Evolutionary conservation across 2,888 invertebrate genomes (phyloP), one percentile per base, ranked within the genome.

Genomic region (Lasioglossum villosulum): DNA sequence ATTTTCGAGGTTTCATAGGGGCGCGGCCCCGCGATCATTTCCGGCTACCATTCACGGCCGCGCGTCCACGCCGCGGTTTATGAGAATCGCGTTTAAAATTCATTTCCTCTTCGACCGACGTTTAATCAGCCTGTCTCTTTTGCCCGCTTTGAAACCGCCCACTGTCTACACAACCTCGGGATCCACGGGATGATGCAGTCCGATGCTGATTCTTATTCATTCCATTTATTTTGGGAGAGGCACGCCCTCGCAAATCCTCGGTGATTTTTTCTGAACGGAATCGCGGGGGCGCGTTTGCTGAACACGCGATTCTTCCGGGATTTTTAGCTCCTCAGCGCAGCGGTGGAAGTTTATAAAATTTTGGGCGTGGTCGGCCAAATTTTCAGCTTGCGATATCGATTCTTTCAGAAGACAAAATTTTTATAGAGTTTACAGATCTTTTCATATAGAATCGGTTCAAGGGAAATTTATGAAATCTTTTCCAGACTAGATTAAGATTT

Each of bases 31-130:
- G 76, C 39, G 48, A 83, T 84, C 83, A 84, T 84, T 84, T 82
- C 73, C 83, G 73, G 63, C 77, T 37, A 10, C 27, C n/a, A 37
- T 70, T 83, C 83, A 59, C 77, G 27, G 73, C 74, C 68, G 72
- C 52, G 68, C 77, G 12, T 42, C 68, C 34, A 3, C n/a, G 8
- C 63, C 72, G 59, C 42, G 59, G 59, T 52, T 59, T 34, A 72
- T 27, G 78, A 30, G 78, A 84, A 84, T 83, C 75, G 75, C 73
- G 74, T 84, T 85, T 85, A 73, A 85, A 85, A 84, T 85, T 83
- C 84, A 85, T 85, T 79, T 83, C 84, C 63, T 72, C 23, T 34
- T 82, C 63, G 75, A 83, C 75, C 45, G 39, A n/a, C 79, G 84
- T 79, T 84, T 84, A 84, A 83, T 83, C 78, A 79, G 71, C 27